A percentile compares a stretch with the other conserved stretches of the same genome.
phyloP scores from a whole-genome alignment of 2,113 vertebrate species.

The Blennius ocellaris region DNA sequence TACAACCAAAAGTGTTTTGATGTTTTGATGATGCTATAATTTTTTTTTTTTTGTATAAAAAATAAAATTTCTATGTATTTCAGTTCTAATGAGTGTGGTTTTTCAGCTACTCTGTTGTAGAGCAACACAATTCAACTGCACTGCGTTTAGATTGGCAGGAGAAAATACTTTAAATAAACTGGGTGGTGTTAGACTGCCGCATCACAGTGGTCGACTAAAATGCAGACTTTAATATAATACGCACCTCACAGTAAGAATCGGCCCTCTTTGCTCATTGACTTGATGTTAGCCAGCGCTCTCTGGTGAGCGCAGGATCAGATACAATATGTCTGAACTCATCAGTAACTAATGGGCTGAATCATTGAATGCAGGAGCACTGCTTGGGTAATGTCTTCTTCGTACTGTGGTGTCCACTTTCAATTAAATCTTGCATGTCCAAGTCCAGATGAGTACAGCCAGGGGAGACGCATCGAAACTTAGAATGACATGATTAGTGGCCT shows the following conservation, averaged over 20 bases:
- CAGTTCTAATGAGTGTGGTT: conserved; percentile 48
- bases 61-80: conserved; percentile 98
- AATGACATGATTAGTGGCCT: background rate
- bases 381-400: too few relatives aligned
- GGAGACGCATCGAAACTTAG: background rate
- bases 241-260: background rate
- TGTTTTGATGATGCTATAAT: conserved; percentile 90
- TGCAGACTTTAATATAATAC: too few relatives aligned
- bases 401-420: too few relatives aligned
- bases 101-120: background rate
- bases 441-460: background rate
- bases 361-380: background rate
- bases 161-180: too few relatives aligned
- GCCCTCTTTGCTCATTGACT: background rate
- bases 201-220: too few relatives aligned
- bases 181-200: too few relatives aligned
- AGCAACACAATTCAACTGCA: too few relatives aligned
- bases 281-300: background rate
- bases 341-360: background rate
- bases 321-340: background rate
- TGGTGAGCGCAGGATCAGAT: conserved; percentile 2
- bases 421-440: background rate
- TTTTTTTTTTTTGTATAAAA: conserved; percentile 87
- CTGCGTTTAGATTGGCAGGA: too few relatives aligned
- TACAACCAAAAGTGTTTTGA: conserved; percentile 84